Conservation (phyloP, 1,140 invertebrate species). For the Theocolax elegans region DNA sequence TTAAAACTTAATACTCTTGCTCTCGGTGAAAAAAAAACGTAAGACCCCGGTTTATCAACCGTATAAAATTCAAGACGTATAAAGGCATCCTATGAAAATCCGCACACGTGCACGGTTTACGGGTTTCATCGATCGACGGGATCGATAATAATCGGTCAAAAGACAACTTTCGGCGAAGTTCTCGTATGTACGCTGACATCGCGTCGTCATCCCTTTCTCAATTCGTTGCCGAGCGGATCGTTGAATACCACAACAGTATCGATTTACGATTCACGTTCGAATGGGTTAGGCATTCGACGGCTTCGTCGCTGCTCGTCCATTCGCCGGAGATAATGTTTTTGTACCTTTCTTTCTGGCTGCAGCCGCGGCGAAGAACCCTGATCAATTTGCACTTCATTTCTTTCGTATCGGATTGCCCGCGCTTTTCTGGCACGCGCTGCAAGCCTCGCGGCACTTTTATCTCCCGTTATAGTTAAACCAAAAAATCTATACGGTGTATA, state of each 20-base stretch:
- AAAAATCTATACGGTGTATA: too few relatives aligned
- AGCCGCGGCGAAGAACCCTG: constrained; percentile 48
- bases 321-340: constrained; percentile 37
- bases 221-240: too few relatives aligned
- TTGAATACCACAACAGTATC: constrained; percentile 59
- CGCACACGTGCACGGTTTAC: constrained; percentile 17
- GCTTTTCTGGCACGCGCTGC: constrained; percentile 55
- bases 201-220: too few relatives aligned
- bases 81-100: neutral
- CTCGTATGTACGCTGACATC: too few relatives aligned
- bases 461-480: too few relatives aligned
- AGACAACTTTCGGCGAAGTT: constrained; percentile 28
- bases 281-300: constrained; percentile 52
- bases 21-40: too few relatives aligned
- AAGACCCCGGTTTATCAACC: too few relatives aligned
- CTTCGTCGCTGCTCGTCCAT: constrained; percentile 39
- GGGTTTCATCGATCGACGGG: constrained; percentile 40
- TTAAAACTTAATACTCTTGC: too few relatives aligned
- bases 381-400: constrained; percentile 66
- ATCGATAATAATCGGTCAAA: constrained; percentile 18
- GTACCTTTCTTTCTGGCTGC: constrained; percentile 15
- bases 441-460: neutral
- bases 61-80: too few relatives aligned
- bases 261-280: constrained; percentile 61
- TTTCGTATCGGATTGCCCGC: constrained; percentile 60